phyloP scores from a whole-genome alignment of 2,113 vertebrate genomes.

The Laticauda laticaudata region DNA sequence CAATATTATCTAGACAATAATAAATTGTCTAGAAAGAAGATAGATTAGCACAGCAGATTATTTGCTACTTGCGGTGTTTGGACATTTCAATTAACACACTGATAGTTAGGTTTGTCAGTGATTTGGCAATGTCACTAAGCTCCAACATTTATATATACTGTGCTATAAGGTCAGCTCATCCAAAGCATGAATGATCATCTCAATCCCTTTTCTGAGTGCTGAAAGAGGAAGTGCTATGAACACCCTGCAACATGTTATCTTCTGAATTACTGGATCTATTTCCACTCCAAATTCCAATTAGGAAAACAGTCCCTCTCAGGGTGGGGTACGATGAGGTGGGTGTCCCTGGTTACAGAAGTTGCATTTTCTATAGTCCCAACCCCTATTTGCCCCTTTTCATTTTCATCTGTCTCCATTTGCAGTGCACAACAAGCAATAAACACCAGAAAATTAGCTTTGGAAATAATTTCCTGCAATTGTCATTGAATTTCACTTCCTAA shows the following conservation, averaged over 20 bases:
- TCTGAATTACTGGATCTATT: not conserved
- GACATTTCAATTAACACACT: not conserved
- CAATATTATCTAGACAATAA: not conserved
- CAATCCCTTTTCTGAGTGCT: not conserved
- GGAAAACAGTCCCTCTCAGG: not conserved
- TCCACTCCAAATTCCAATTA: not conserved
- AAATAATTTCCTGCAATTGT: not conserved
- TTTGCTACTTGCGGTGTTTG: not conserved
- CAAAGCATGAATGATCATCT: not conserved
- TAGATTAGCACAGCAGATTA: not conserved
- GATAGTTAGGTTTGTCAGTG: not conserved
- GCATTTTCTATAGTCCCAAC: not conserved
- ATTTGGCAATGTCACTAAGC: not conserved
- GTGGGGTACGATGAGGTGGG: not conserved
- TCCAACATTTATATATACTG: not conserved
- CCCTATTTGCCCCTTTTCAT: not conserved
- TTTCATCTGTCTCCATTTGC: not conserved
- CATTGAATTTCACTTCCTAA: not conserved
- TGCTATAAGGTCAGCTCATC: not conserved
- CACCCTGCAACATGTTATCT: not conserved
- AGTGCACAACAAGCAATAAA: not conserved
- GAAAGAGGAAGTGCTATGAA: conserved; percentile 2
- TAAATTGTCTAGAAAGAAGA: not conserved
- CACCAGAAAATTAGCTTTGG: not conserved
- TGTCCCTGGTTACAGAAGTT: not conserved